A percentile compares a stretch with the other conserved stretches of the same genome.
These are phyloP conservation scores for Notamacropus eugenii DNA, from an alignment of 2,797 vertebrate species.

Conservation along the genomic window DNA sequence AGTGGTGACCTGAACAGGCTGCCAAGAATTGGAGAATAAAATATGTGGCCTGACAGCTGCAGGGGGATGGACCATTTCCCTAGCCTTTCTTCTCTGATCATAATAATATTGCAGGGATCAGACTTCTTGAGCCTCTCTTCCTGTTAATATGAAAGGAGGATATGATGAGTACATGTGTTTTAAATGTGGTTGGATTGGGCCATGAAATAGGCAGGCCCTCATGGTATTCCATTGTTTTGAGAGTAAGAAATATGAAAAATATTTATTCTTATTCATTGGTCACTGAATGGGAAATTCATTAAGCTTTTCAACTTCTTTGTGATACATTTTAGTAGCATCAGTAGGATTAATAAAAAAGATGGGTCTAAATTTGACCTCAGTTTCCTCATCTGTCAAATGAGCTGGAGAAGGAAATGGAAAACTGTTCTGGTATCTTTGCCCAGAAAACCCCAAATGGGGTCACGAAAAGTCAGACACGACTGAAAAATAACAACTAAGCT, in stretches of 20 bases:
- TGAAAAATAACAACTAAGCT: background rate
- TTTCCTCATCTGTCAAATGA: background rate
- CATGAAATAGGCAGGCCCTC: constrained; percentile 17
- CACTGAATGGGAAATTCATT: background rate
- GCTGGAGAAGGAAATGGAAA: background rate
- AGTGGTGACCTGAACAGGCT: constrained; percentile 21
- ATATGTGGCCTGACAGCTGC: constrained; percentile 44
- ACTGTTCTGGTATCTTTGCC: background rate
- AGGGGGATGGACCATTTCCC: constrained; percentile 55
- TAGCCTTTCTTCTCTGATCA: constrained; percentile 51
- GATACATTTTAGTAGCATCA: background rate
- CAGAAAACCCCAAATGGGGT: background rate
- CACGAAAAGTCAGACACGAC: background rate
- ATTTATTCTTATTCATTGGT: constrained; percentile 4
- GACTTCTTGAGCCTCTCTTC: constrained; percentile 69
- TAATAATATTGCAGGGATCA: constrained; percentile 68
- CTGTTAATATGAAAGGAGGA: constrained; percentile 69
- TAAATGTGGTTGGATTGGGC: constrained; percentile 36
- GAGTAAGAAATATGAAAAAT: constrained; percentile 36
- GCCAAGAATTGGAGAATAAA: constrained; percentile 53
- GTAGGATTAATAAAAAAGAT: background rate
- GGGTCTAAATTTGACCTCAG: background rate
- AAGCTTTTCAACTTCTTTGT: constrained; percentile 17
- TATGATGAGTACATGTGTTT: constrained; percentile 62
- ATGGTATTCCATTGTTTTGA: constrained; percentile 35